Evolutionary conservation across 1,140 invertebrate genomes (phyloP).

Genomic region (Drosophila pruinosa): DNA sequence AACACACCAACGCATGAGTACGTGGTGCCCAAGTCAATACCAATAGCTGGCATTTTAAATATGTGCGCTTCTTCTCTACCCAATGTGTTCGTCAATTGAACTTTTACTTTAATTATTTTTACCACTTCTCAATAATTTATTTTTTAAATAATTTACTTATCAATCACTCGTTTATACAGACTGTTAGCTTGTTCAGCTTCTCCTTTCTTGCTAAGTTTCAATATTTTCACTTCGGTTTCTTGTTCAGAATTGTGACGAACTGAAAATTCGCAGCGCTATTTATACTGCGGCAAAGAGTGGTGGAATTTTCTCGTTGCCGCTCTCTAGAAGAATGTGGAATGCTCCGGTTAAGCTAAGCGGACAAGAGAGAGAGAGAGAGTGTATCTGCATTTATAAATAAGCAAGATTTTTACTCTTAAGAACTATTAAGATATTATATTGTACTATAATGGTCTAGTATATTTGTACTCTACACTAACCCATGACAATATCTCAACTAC

Average conservation of each 20-base stretch:
- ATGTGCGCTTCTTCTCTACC: background rate
- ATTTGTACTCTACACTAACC: no score
- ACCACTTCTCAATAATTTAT: background rate
- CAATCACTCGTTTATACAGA: background rate
- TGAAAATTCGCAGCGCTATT: constrained; percentile 35
- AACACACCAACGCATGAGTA: no score
- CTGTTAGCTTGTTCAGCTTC: constrained; percentile 2
- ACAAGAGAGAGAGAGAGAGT: background rate
- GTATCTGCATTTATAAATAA: no score
- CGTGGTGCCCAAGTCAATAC: no score
- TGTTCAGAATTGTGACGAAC: constrained; percentile 31
- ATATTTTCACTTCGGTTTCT: constrained; percentile 18
- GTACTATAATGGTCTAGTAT: no score
- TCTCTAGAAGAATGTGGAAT: background rate
- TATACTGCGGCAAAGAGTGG: constrained; percentile 28
- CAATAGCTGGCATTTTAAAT: constrained; percentile 83
- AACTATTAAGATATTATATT: no score
- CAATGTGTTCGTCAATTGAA: background rate
- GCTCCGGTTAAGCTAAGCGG: no score
- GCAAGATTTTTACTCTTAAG: background rate
- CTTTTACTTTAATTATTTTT: background rate
- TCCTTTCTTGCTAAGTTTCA: background rate
- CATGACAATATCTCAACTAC: no score
- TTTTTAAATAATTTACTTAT: constrained; percentile 2
- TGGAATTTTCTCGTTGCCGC: constrained; percentile 27